A percentile compares a stretch with the other conserved stretches of the same genome.
Evolutionary conservation across 2,113 vertebrate genomes (phyloP).

Genomic region (Gorilla gorilla): DNA sequence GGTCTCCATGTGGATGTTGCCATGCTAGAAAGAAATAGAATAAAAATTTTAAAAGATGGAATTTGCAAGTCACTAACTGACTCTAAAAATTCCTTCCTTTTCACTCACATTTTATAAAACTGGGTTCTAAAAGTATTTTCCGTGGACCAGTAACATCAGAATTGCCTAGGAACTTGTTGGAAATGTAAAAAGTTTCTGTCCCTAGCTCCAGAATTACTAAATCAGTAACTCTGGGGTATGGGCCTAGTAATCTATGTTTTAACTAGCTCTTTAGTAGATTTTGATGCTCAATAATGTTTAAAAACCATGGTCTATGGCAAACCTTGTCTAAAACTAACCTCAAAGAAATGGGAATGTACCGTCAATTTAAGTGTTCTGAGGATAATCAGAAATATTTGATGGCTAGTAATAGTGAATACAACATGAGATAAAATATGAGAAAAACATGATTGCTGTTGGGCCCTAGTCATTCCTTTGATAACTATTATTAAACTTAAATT

Average conservation of each 20-base stretch:
- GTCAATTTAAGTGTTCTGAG: background rate
- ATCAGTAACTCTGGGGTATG: background rate
- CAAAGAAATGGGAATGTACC: background rate
- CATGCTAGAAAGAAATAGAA: rapidly evolving
- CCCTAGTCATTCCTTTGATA: background rate
- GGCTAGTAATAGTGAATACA: background rate
- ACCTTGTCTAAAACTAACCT: background rate
- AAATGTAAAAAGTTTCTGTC: background rate
- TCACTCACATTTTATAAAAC: background rate
- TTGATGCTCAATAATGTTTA: background rate
- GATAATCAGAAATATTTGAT: background rate
- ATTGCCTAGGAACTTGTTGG: background rate
- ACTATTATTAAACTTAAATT: background rate
- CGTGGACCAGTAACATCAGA: background rate
- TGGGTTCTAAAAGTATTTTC: background rate
- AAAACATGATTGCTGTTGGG: background rate
- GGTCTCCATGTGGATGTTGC: background rate
- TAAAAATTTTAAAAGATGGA: background rate
- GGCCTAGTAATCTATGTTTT: background rate
- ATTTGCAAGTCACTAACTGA: background rate
- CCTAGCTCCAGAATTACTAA: background rate
- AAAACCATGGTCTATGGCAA: background rate
- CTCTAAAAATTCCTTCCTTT: background rate
- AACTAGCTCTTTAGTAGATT: background rate
- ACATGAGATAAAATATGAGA: background rate